Conservation (phyloP, 2,797 vertebrate genomes). For the Podarcis lilfordi region DNA sequence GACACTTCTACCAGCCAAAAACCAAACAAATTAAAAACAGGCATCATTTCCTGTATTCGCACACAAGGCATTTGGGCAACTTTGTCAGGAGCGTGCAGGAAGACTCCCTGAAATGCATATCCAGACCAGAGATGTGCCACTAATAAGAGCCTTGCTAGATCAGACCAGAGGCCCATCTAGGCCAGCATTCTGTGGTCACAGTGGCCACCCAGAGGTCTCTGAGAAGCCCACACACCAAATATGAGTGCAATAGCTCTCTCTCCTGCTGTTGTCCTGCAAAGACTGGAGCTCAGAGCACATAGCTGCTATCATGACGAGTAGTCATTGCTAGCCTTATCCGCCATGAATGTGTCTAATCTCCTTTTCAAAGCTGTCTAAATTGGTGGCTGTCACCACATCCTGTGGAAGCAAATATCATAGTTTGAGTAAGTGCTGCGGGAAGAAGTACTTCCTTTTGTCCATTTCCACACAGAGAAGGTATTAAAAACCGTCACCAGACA, state of each 20-base stretch:
- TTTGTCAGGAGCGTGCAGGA: neutral
- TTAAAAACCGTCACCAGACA: neutral
- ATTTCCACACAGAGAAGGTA: neutral
- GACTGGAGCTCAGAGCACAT: neutral
- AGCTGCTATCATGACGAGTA: neutral
- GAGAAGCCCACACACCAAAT: neutral
- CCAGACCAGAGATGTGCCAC: no score
- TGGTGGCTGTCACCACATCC: neutral
- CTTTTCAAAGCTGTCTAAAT: neutral
- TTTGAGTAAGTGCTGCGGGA: neutral
- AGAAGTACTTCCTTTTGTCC: neutral
- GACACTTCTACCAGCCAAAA: neutral
- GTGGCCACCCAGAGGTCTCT: neutral
- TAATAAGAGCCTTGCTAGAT: neutral
- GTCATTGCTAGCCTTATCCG: neutral
- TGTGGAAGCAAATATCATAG: neutral
- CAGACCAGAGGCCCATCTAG: neutral
- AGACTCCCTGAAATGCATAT: neutral
- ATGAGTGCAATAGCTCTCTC: no score
- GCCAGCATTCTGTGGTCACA: neutral
- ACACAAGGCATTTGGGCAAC: neutral
- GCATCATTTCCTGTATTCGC: neutral
- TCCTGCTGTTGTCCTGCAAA: neutral
- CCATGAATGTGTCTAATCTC: neutral
- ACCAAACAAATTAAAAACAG: neutral